phyloP scores from a whole-genome alignment of 92 coral and sea anemone species.

The Zoanthus sansibaricus region DNA sequence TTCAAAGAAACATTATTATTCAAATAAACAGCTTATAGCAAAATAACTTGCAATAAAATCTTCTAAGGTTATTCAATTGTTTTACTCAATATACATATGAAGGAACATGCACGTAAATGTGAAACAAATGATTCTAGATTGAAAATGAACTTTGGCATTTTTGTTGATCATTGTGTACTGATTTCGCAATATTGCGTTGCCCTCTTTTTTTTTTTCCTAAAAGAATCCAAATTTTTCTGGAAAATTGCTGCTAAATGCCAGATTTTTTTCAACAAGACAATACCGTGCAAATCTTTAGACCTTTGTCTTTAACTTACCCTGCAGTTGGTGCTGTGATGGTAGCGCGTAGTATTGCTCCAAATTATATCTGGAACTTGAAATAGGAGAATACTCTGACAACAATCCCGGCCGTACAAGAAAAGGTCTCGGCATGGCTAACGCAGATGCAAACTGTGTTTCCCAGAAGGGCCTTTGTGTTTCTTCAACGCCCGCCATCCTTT shows the following conservation, averaged over 20 bases:
- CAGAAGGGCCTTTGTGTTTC: constrained; percentile 1
- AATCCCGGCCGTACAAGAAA: constrained; percentile 28
- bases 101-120: not conserved
- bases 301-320: constrained; percentile 20
- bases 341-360: constrained; percentile 8
- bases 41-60: not conserved
- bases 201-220: not conserved
- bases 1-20: no score
- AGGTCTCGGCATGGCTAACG: constrained; percentile 30
- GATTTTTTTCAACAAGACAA: constrained; percentile 19
- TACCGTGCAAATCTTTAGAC: not conserved
- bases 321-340: constrained; percentile 3
- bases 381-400: constrained; percentile 23
- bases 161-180: not conserved
- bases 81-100: not conserved
- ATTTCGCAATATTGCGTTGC: constrained; percentile 39
- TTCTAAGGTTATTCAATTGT: not conserved
- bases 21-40: not conserved
- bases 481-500: not conserved
- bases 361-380: constrained; percentile 17
- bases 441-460: constrained; percentile 3
- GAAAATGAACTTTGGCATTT: not conserved
- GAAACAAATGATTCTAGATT: not conserved
- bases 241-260: not conserved
- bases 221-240: constrained; percentile 30